Evolutionary conservation across 2,797 vertebrate species (phyloP).

Genomic region (Loriculus beryllinus): DNA sequence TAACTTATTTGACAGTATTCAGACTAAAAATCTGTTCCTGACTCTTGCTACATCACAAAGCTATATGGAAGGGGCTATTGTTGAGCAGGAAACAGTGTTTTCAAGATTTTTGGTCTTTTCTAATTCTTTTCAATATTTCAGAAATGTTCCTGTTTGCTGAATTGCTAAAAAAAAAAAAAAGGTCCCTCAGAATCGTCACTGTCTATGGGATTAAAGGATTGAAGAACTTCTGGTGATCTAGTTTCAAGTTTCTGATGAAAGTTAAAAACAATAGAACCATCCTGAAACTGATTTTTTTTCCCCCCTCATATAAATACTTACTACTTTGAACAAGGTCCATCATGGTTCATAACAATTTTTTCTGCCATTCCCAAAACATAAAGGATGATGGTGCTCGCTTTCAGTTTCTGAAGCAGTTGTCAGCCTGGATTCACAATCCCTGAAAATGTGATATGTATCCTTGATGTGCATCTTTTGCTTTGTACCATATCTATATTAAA

Average conservation of each 20-base stretch:
- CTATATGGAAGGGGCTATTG: accelerated
- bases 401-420: neutral
- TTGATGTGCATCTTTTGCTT: neutral
- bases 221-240: neutral
- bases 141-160: neutral
- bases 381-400: neutral
- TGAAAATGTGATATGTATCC: neutral
- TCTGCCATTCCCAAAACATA: neutral
- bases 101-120: neutral
- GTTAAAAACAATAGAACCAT: neutral
- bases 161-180: neutral
- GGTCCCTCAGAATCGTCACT: neutral
- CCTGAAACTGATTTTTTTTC: neutral
- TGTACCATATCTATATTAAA: neutral
- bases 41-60: neutral
- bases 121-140: neutral
- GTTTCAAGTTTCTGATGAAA: neutral
- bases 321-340: neutral
- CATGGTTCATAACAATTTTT: neutral
- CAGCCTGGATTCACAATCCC: neutral
- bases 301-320: neutral
- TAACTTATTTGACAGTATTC: neutral
- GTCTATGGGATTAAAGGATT: neutral
- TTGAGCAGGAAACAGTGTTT: neutral
- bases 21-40: neutral